phyloP scores from a whole-genome alignment of 2,113 vertebrate species.

The Microtus ochrogaster region DNA sequence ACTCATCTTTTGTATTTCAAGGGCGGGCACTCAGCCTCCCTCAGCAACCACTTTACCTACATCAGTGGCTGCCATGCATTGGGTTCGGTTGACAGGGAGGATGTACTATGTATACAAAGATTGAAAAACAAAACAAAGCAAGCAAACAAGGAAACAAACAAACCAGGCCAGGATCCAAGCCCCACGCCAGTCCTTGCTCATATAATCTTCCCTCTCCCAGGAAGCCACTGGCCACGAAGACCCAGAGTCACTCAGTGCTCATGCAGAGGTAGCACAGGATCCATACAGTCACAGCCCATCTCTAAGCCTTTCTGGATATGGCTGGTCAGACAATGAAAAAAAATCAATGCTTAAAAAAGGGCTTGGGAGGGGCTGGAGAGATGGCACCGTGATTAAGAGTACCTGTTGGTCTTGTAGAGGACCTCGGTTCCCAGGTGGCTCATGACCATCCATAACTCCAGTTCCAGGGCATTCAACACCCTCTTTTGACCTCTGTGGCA shows the following conservation, averaged over 20 bases:
- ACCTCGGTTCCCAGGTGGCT: neutral
- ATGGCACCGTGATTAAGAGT: neutral
- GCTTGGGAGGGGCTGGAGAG: neutral
- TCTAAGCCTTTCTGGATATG: neutral
- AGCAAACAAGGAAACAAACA: too few species aligned
- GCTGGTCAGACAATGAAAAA: neutral
- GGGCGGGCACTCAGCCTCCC: accelerated
- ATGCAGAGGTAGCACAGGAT: accelerated
- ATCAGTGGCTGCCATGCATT: accelerated
- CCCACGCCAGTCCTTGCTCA: accelerated
- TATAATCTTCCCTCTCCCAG: accelerated
- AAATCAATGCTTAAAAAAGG: neutral
- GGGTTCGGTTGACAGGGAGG: accelerated
- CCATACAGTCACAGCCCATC: accelerated
- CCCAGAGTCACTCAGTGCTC: accelerated
- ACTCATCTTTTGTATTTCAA: neutral
- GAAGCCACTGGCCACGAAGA: accelerated
- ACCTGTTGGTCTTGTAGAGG: neutral
- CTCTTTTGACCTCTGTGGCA: neutral
- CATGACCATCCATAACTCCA: neutral
- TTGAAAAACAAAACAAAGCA: neutral
- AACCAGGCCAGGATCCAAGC: accelerated
- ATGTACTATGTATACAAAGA: accelerated
- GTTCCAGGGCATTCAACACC: neutral
- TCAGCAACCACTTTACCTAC: accelerated